Evolutionary conservation across 1,140 invertebrate species (phyloP).

Genomic region (Rhynchophorus ferrugineus): DNA sequence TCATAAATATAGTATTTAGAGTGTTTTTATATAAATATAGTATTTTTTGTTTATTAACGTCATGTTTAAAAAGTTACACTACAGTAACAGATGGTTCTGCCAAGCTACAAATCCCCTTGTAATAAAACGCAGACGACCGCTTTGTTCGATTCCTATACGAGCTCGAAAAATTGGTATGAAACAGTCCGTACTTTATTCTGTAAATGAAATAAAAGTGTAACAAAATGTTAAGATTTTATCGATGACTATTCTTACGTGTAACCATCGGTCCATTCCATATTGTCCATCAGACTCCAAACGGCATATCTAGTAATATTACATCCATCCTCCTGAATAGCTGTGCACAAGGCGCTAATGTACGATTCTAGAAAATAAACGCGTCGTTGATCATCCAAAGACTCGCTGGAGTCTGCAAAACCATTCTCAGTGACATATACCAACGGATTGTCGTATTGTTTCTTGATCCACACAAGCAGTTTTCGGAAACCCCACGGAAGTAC

Average conservation of each 20-base stretch:
- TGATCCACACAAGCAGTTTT: conserved; percentile 60
- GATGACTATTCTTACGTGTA: conserved; percentile 24
- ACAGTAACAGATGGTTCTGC: no score
- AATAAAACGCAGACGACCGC: no score
- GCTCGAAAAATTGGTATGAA: conserved; percentile 20
- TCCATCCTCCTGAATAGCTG: conserved; percentile 1
- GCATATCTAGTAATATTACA: conserved; percentile 24
- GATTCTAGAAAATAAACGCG: conserved; percentile 37
- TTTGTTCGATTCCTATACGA: no score
- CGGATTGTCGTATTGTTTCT: conserved; percentile 48
- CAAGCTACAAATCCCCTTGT: no score
- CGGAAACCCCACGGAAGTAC: conserved; percentile 60
- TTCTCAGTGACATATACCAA: conserved; percentile 55
- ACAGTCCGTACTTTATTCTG: conserved; percentile 23
- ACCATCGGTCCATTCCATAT: conserved; percentile 24
- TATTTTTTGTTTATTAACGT: no score
- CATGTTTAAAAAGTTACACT: no score
- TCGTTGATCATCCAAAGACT: conserved; percentile 42
- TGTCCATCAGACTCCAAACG: conserved; percentile 28
- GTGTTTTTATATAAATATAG: no score
- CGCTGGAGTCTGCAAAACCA: conserved; percentile 43
- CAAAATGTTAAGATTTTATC: no score
- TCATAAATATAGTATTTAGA: no score
- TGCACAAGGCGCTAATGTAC: neutral
- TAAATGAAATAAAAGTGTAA: no score